Base-by-base conservation (phyloP, 2,797 vertebrate genomes). In the Rhinoraja longicauda region DNA sequence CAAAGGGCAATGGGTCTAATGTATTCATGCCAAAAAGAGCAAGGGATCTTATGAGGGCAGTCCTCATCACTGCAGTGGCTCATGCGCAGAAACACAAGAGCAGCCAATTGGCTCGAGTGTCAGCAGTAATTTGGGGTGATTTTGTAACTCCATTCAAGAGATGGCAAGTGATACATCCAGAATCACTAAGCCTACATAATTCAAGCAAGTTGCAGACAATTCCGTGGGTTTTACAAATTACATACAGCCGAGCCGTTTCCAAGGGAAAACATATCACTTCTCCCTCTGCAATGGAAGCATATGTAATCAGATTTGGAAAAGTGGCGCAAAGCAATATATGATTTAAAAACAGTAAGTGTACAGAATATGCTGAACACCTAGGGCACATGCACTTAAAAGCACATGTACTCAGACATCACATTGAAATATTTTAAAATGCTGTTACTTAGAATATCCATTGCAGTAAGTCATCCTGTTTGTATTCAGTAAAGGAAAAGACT, bases 321-420 rank as follows among this genome's bases (percentile, higher is more conserved):
- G 29, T 62, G 82, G 57, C 29, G 64, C 57, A 86, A 86, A 67
- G 15, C 84, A 67, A 59, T 88, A 19, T 86, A 64, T 88, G 62
- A 88, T 88, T 67, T 6, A 67, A 88, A 88, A 88, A 88, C 84
- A 88, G 88, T 67, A 88, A 88, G 19, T 88, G 62, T 19, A 88
- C 59, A 88, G 62, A 88, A 36, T 67, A 67, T 9, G 62, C n/a
- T 67, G 84, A 88, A 36, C 62, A 67, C 84, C n/a, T 36, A 36
- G 17, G 32, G 84, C 59, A 88, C 62, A 88, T 88, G 84, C 59
- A 88, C 84, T 67, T 88, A 67, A 88, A 32, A 88, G 62, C 84
- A 67, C 84, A 67, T 67, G 84, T 88, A 88, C 59, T 67, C n/a
- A 67, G 84, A 88, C 59, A 67, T 64, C 59, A 88, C 62, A 88